Evolutionary conservation across 2,113 vertebrate species (phyloP).

Genomic region (Holacanthus passer): DNA sequence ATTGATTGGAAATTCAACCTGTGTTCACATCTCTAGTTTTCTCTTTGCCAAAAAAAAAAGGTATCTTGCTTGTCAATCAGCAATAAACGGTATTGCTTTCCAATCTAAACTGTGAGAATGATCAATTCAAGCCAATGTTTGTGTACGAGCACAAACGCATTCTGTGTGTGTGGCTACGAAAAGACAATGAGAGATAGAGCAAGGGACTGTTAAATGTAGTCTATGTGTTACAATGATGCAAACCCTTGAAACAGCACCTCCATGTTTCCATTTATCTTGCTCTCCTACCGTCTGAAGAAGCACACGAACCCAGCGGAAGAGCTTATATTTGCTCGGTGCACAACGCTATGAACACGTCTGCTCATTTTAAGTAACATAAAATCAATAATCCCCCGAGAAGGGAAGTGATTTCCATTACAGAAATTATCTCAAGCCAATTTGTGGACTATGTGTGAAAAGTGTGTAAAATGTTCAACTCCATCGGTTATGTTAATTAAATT

Average conservation of each 20-base stretch:
- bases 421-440: conserved; percentile 39
- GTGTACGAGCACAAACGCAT: too few species aligned
- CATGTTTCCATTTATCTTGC: conserved; percentile 17
- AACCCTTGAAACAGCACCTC: conserved; percentile 61
- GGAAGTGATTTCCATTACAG: conserved; percentile 41
- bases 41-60: conserved; percentile 18
- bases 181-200: neutral
- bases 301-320: conserved; percentile 3
- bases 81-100: conserved; percentile 51
- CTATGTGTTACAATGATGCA: conserved; percentile 54
- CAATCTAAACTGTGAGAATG: conserved; percentile 46
- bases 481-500: conserved; percentile 24
- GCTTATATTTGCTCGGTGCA: conserved; percentile 15
- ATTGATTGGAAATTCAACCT: conserved; percentile 42
- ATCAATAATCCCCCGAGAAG: conserved; percentile 39
- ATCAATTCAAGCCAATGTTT: conserved; percentile 45
- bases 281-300: neutral
- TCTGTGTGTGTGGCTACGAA: neutral
- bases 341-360: conserved; percentile 18
- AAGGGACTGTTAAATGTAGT: conserved; percentile 10
- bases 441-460: neutral
- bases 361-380: conserved; percentile 30
- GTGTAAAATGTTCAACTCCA: conserved; percentile 8
- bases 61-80: conserved; percentile 42
- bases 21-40: conserved; percentile 49